Percentiles rank a stretch among this genome's conserved stretches.
Evolutionary conservation across 2,797 vertebrate species (phyloP).

Genomic region (Eupleurogrammus muticus): DNA sequence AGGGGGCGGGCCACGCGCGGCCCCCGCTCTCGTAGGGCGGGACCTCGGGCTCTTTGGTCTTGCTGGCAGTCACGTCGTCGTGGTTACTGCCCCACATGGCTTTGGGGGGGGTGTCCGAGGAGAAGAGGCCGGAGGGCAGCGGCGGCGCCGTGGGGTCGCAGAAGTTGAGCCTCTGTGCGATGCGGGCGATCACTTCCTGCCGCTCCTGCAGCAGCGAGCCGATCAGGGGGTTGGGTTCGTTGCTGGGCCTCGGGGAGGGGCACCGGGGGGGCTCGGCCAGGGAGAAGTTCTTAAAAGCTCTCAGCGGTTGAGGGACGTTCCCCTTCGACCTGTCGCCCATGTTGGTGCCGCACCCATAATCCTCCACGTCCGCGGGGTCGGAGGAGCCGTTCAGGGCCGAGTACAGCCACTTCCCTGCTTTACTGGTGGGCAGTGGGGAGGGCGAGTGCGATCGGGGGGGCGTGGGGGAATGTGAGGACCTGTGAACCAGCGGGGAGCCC

Average conservation of each 20-base stretch:
- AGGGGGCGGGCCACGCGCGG: slow-evolving; percentile 75
- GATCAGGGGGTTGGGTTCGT: slow-evolving; percentile 93
- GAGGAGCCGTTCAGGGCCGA: slow-evolving; percentile 80
- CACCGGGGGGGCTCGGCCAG: slow-evolving; percentile 83
- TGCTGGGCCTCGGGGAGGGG: slow-evolving; percentile 82
- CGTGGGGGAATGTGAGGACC: slow-evolving; percentile 77
- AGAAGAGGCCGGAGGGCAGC: slow-evolving; percentile 87
- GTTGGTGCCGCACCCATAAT: slow-evolving; percentile 76
- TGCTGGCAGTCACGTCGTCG: slow-evolving; percentile 86
- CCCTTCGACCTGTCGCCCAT: slow-evolving; percentile 79
- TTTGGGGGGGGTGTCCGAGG: slow-evolving; percentile 85
- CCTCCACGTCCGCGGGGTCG: slow-evolving; percentile 82
- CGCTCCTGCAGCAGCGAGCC: slow-evolving; percentile 96
- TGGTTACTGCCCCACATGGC: slow-evolving; percentile 80
- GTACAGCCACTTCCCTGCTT: slow-evolving; percentile 88
- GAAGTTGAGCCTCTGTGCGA: slow-evolving; percentile 96
- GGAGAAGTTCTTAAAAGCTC: slow-evolving; percentile 91
- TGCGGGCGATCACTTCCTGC: slow-evolving; percentile 97
- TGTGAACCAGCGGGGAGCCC: slow-evolving; percentile 83
- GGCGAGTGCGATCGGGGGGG: slow-evolving; percentile 80
- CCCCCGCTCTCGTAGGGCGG: slow-evolving; percentile 77
- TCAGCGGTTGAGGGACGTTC: slow-evolving; percentile 81
- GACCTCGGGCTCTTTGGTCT: slow-evolving; percentile 88
- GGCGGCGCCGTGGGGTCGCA: slow-evolving; percentile 93
- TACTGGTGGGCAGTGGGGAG: slow-evolving; percentile 82